phyloP scores from a whole-genome alignment of 2,797 vertebrate genomes.

The Pipistrellus kuhlii region DNA sequence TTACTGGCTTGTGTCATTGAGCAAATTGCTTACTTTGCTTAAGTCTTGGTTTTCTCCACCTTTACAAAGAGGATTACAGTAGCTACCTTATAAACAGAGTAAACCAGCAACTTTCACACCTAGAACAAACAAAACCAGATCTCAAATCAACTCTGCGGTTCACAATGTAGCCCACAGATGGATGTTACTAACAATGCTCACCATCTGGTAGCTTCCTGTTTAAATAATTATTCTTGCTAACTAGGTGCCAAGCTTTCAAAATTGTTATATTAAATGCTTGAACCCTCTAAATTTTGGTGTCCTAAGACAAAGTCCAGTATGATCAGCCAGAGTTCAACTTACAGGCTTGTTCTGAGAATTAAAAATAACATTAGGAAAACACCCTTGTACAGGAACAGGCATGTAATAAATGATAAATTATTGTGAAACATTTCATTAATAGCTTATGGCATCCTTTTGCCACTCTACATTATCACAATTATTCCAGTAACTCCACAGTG shows the following conservation, averaged over 20 bases:
- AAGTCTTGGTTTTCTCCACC: slow-evolving; percentile 14
- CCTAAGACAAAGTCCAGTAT: slow-evolving; percentile 54
- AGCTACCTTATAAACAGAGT: slow-evolving; percentile 29
- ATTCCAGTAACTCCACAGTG: neutral
- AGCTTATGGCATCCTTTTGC: slow-evolving; percentile 4
- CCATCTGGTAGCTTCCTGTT: slow-evolving; percentile 76
- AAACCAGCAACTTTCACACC: slow-evolving; percentile 21
- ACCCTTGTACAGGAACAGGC: neutral
- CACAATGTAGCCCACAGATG: slow-evolving; percentile 62
- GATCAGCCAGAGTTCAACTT: neutral
- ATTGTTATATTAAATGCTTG: slow-evolving; percentile 66
- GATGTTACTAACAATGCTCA: slow-evolving; percentile 60
- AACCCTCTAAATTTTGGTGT: slow-evolving; percentile 52
- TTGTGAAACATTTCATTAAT: slow-evolving; percentile 36
- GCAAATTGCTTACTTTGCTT: neutral
- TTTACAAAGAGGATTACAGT: slow-evolving; percentile 43
- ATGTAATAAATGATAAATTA: neutral
- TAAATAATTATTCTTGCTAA: slow-evolving; percentile 77
- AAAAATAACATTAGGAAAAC: slow-evolving; percentile 57
- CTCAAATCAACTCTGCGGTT: slow-evolving; percentile 47
- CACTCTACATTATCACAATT: neutral
- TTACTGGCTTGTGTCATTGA: neutral
- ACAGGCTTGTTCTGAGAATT: slow-evolving; percentile 26
- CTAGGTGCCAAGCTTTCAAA: slow-evolving; percentile 71
- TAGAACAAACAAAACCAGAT: slow-evolving; percentile 61